Base-by-base conservation (phyloP, 2,797 vertebrate species). In the Neosilurus mollespiculum region DNA sequence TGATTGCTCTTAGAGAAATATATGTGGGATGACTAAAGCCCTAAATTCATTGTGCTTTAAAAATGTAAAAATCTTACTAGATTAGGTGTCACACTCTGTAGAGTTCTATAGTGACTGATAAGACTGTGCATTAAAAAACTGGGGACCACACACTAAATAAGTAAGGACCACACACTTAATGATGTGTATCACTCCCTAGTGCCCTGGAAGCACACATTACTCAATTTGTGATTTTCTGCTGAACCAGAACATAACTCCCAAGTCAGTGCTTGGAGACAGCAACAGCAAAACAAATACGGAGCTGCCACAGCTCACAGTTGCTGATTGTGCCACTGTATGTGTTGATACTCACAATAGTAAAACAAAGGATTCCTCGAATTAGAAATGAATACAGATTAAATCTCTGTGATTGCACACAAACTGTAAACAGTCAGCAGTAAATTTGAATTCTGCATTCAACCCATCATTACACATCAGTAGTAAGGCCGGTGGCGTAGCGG, bases 181-280 rank as follows among this genome's bases (percentile, higher is more conserved):
- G n/a, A 53, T 20, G 61, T n/a, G 43, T 12, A 78, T 26, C 76
- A 12, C 14, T 26, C 37, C 24, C 37, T 64, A 26, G 14, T n/a
- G 9, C 34, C 59, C 18, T 22, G 37, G 30, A 53, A 78, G 51
- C 43, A 65, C 37, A 53, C 43, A 26, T 78, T 51, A 30, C n/a
- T 61, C 56, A 37, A 43, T 56, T 77, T 43, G 30, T 77, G 73
- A 37, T 11, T 37, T 77, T n/a, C 56, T n/a, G 20, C 73, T 61
- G 11, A 77, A 77, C 73, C 43, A 34, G 61, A 77, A 59, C 20
- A 11, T 11, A 61, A 37, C 18, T 37, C 30, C 18, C 14, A 78
- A 53, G 2, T 10, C 16, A 9, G 58, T 20, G 61, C 76, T 51
- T 51, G 14, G 37, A 78, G 37, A 64, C 76, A 64, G 30, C 6